phyloP scores from a whole-genome alignment of 2,888 invertebrate genomes.

The Agriotes lineatus region DNA sequence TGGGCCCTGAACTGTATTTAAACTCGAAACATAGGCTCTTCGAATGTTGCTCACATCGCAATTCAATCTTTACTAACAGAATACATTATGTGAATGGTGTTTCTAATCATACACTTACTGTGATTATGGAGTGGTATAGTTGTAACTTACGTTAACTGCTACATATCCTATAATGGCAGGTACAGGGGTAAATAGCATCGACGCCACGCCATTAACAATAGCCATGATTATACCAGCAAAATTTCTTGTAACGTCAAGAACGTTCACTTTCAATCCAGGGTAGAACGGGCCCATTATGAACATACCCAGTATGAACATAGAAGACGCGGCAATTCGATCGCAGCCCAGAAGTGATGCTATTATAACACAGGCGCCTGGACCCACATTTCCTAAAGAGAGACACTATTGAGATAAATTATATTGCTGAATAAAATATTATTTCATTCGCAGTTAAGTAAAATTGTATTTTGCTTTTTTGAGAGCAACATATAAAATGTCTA shows the following conservation, averaged over 20 bases:
- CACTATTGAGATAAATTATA: not conserved
- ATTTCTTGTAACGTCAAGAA: constrained; percentile 42
- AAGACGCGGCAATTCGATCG: constrained; percentile 3
- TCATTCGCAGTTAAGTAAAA: not conserved
- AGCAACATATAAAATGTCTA: no score
- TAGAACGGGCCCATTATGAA: constrained; percentile 42
- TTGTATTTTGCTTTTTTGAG: no score
- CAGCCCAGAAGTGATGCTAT: constrained; percentile 38
- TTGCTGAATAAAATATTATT: not conserved
- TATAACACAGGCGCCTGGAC: constrained; percentile 25
- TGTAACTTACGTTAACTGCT: no score
- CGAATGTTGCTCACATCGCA: no score
- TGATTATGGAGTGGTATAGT: no score
- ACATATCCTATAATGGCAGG: no score
- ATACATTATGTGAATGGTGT: no score
- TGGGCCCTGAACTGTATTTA: no score
- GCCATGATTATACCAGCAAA: constrained; percentile 45
- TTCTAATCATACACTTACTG: no score
- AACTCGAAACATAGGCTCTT: no score
- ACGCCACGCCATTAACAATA: constrained; percentile 43
- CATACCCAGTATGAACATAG: constrained; percentile 27
- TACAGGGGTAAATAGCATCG: no score
- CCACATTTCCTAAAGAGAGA: constrained; percentile 23
- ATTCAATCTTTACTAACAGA: no score
- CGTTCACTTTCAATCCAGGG: constrained; percentile 42